Conservation (phyloP, 2,888 invertebrate species). For the Drosophila nigricruria region DNA sequence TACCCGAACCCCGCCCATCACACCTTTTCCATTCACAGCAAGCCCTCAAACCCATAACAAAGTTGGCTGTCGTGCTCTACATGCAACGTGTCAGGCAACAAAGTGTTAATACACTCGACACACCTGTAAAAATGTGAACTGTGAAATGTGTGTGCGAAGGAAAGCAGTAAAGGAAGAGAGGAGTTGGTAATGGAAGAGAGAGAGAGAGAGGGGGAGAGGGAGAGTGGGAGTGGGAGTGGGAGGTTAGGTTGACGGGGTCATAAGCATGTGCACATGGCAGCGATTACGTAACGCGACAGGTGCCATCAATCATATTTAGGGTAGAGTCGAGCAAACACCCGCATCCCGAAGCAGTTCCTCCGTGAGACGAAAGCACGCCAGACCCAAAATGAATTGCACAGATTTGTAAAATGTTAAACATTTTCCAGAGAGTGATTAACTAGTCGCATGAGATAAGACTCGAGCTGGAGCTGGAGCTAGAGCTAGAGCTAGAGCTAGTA, state of each 20-base stretch:
- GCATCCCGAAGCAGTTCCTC: conserved; percentile 9
- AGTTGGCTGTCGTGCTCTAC: conserved; percentile 44
- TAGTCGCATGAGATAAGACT: conserved; percentile 34
- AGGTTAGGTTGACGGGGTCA: conserved; percentile 43
- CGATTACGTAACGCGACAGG: conserved; percentile 80
- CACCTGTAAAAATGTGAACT: conserved; percentile 60
- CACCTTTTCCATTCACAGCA: not conserved
- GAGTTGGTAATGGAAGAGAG: too few relatives aligned
- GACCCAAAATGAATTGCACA: conserved; percentile 58
- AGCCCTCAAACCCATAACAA: conserved; percentile 23
- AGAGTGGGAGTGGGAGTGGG: not conserved
- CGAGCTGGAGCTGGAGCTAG: not conserved
- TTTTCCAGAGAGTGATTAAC: conserved; percentile 67
- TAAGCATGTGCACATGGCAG: conserved; percentile 67
- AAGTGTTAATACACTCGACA: conserved; percentile 68
- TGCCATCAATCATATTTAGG: conserved; percentile 78
- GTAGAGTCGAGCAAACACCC: conserved; percentile 18
- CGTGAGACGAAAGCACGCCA: conserved; percentile 5
- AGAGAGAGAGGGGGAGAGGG: not conserved
- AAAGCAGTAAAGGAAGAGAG: not conserved
- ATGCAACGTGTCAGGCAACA: conserved; percentile 70
- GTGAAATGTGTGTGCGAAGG: conserved; percentile 38
- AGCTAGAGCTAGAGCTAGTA: conserved; percentile 15
- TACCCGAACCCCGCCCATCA: not conserved
- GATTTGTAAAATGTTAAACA: conserved; percentile 57